phyloP scores from a whole-genome alignment of 2,888 invertebrate species.

The Rotaria magnacalcarata region DNA sequence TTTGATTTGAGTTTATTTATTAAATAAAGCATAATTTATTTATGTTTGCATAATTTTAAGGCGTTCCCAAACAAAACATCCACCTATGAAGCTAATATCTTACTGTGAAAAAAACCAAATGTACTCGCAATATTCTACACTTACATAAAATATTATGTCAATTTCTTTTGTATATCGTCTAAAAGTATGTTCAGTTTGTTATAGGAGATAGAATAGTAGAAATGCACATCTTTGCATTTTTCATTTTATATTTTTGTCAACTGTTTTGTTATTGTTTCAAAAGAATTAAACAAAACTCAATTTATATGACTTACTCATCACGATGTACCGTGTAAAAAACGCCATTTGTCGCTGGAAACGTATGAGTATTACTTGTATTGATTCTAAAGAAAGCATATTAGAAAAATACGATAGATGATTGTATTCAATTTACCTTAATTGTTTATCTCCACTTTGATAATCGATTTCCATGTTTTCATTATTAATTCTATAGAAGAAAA shows the following conservation, averaged over 20 bases:
- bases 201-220: not conserved
- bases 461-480: not conserved
- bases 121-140: not conserved
- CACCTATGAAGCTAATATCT: not conserved
- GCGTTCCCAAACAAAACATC: not conserved
- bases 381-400: not conserved
- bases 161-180: not conserved
- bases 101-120: not conserved
- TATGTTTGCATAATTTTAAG: not conserved
- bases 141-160: not conserved
- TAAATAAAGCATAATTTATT: no score
- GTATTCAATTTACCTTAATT: conserved; percentile 36
- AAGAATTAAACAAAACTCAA: no score
- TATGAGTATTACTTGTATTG: conserved; percentile 43
- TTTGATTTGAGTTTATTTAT: no score
- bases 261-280: no score
- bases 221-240: no score
- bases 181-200: not conserved
- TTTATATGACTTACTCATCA: not conserved
- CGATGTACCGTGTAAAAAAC: not conserved
- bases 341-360: not conserved
- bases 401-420: not conserved
- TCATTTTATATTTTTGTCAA: no score
- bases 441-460: not conserved
- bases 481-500: not conserved